Evolutionary conservation across 2,888 invertebrate species (phyloP), one percentile per base, ranked within the genome.

Genomic region (Drosophila pullipes): DNA sequence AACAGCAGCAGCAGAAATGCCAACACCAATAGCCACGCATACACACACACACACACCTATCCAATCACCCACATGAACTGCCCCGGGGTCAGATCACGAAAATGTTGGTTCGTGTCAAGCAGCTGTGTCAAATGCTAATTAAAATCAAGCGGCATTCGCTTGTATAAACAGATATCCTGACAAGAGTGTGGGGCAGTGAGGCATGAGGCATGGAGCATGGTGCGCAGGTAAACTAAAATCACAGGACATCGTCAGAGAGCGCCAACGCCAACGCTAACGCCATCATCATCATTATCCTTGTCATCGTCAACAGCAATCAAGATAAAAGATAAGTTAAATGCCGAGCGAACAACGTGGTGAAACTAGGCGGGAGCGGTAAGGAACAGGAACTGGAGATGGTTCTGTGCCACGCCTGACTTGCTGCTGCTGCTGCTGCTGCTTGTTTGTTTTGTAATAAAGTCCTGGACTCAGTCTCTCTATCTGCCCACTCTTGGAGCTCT

Each of bases 41-140:
- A 37, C 16, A 6, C 37, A 25, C 13, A 6, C 37, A 25, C 13
- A 22, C 9, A 47, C 28, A 25, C 25, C 4, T 35, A 16, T 1
- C 7, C 66, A 33, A 22, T 28, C 6, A 58, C n/a, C 16, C 61
- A 50, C 37, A 55, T 49, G 52, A 13, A 22, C 52, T 49, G 28
- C n/a, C 44, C 69, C 44, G 28, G 60, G 64, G 54, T 52, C 53
- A 53, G 47, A 67, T 44, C 49, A 60, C 55, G 65, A 57, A 67
- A 66, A 74, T 69, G 63, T 59, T 60, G 63, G 62, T 70, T 63
- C 84, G 84, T 85, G 87, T 86, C 86, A 90, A 90, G 89, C 87
- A 83, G 87, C 85, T 88, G 91, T 88, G 88, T 88, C 88, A 88
- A 88, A 88, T 89, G 91, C 88, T 91, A 88, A 88, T 88, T 88